Base-by-base conservation (phyloP, 2,113 vertebrate species). In the Thoracochromis brauschi region DNA sequence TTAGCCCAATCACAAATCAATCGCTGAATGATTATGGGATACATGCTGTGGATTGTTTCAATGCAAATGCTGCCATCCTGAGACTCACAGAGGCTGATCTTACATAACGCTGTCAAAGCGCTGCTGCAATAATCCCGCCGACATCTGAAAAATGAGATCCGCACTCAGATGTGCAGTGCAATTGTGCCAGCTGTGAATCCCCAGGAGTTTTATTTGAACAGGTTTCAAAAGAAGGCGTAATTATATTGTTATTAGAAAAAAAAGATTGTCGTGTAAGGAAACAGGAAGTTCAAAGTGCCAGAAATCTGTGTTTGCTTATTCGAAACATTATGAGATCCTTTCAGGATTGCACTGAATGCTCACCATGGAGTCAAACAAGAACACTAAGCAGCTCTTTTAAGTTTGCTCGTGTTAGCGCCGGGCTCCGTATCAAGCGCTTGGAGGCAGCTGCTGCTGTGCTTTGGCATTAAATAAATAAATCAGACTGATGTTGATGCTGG, bases 1-100 rank as follows among this genome's bases (percentile, higher is more conserved):
- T 95, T 95, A 95, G 93, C 87, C 80, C 90, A 91, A 93, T 94
- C 91, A 95, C 87, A 86, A 95, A 95, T 94, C 93, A 95, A 93
- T 95, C 92, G 87, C 86, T 87, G 82, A 91, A 87, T 93, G 86
- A 94, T 95, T 91, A 88, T 91, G 91, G 91, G 87, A 92, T 88
- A n/a, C 92, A 89, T 83, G 88, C 82, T 88, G 90, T 80, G 84
- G 87, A 92, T 87, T 89, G 80, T 93, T 89, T 84, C 88, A 49
- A 57, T 91, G 87, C 79, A 85, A 94, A 93, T 91, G 2, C 45
- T 82, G 31, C 54, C 81, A 42, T 86, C 81, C 57, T 75, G 13
- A 85, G 81, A 24, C 79, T 85, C 51, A 79, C 8, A 16, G 7
- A 8, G 31, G 13, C 26, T 78, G 33, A 26, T 51, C 31, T 12